Evolutionary conservation across 1,140 invertebrate genomes (phyloP).

Genomic region (Drosophila kanapiae): DNA sequence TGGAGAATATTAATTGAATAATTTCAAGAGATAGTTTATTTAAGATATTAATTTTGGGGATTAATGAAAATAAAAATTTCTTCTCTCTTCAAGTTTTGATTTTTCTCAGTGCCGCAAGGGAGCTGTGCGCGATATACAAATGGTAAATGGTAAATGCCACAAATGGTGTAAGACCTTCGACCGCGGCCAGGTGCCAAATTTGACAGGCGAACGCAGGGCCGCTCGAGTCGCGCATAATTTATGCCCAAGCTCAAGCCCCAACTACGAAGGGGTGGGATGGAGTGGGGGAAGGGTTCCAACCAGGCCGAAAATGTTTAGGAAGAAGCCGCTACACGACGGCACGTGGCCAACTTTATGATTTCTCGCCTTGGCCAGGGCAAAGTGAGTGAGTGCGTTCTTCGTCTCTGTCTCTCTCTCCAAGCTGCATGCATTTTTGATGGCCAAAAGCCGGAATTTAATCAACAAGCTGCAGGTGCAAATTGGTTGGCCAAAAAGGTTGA

Average conservation of each 20-base stretch:
- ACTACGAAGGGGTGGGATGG: constrained; percentile 6
- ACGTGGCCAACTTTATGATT: constrained; percentile 76
- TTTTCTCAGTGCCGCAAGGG: neutral
- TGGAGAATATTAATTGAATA: constrained; percentile 83
- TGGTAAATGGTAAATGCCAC: constrained; percentile 7
- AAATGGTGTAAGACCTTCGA: constrained; percentile 56
- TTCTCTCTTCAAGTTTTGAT: constrained; percentile 86
- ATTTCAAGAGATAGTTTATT: constrained; percentile 86
- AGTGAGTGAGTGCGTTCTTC: constrained; percentile 1
- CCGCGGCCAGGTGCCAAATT: constrained; percentile 73
- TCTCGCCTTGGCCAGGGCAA: constrained; percentile 20
- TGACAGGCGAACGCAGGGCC: constrained; percentile 31
- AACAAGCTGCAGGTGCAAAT: constrained; percentile 40
- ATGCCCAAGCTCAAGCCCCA: constrained; percentile 45
- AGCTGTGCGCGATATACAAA: neutral
- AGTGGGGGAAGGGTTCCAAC: constrained; percentile 6
- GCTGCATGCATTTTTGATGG: constrained; percentile 69
- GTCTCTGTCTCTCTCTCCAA: neutral
- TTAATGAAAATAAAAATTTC: constrained; percentile 86
- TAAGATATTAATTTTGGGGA: constrained; percentile 88
- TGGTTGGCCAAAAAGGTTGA: neutral
- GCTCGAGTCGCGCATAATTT: constrained; percentile 61
- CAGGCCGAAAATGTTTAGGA: constrained; percentile 1
- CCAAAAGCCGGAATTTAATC: constrained; percentile 61
- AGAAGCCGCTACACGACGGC: constrained; percentile 43